phyloP scores from a whole-genome alignment of 2,113 vertebrate species.

The Syrrhaptes paradoxus region DNA sequence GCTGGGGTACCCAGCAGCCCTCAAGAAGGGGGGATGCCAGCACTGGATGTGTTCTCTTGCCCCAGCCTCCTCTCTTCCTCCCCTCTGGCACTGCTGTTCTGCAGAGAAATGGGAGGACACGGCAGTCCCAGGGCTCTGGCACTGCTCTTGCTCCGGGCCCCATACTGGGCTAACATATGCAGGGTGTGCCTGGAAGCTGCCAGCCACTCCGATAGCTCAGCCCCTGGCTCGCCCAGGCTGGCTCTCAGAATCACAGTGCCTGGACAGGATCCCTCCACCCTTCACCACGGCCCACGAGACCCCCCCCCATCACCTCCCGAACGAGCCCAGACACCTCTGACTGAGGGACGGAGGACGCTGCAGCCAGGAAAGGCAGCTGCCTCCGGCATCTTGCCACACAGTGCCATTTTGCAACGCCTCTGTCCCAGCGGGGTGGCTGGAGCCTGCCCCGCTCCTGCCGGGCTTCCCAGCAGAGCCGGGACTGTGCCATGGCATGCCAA shows the following conservation, averaged over 20 bases:
- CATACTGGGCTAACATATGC: not conserved
- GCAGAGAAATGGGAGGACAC: not conserved
- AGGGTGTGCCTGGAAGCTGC: not conserved
- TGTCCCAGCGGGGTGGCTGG: not conserved
- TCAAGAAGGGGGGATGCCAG: rapidly evolving
- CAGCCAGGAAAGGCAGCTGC: not conserved
- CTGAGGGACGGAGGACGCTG: rapidly evolving
- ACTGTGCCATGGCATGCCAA: rapidly evolving
- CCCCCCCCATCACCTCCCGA: too few relatives aligned
- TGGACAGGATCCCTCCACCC: not conserved
- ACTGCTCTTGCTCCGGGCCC: not conserved
- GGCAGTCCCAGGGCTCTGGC: not conserved
- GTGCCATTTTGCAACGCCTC: not conserved
- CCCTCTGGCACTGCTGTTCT: rapidly evolving
- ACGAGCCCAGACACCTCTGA: not conserved
- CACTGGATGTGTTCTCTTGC: not conserved
- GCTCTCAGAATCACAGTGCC: not conserved
- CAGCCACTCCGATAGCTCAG: not conserved
- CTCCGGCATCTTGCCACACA: rapidly evolving
- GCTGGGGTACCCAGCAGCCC: not conserved
- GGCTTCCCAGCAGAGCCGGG: not conserved
- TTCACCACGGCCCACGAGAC: rapidly evolving
- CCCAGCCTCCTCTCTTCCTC: not conserved
- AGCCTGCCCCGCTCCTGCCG: not conserved
- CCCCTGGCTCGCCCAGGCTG: not conserved